Percentiles rank a stretch among this genome's conserved stretches.
phyloP scores from a whole-genome alignment of 2,888 invertebrate genomes.

The Coremacera marginata region DNA sequence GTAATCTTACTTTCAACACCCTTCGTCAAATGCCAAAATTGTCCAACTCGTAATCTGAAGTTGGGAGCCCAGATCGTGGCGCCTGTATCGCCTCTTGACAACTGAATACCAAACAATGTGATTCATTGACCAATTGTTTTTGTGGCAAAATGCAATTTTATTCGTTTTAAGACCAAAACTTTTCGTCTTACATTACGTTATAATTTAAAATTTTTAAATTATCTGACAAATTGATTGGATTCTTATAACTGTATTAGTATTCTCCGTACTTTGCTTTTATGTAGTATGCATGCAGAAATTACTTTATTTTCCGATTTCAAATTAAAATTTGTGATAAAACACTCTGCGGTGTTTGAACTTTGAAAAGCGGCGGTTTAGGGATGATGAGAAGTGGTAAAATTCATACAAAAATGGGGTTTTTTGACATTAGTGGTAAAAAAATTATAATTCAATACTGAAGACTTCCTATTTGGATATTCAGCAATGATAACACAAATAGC shows the following conservation, averaged over 20 bases:
- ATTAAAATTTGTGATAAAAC: no score
- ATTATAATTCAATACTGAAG: no score
- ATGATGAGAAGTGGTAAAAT: no score
- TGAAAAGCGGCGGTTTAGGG: no score
- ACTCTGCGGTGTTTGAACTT: no score
- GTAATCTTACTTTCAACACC: slow-evolving; percentile 46
- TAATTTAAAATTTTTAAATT: background rate
- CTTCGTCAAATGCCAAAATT: slow-evolving; percentile 32
- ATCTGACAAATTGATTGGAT: slow-evolving; percentile 20
- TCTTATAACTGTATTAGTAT: background rate
- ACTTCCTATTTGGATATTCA: no score
- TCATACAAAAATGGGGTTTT: no score
- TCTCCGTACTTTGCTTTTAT: background rate
- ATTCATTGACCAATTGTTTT: slow-evolving; percentile 24
- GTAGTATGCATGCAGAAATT: background rate
- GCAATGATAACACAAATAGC: no score
- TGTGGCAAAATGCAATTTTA: background rate
- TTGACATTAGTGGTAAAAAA: no score
- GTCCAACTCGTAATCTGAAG: background rate
- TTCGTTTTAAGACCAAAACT: background rate
- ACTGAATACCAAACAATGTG: background rate
- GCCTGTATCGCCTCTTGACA: background rate
- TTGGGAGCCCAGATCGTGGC: background rate
- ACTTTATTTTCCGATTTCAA: no score
- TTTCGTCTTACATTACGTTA: slow-evolving; percentile 2